Percentiles rank a stretch among this genome's conserved stretches.
These are phyloP conservation scores for Acomys russatus DNA, from an alignment of 2,797 vertebrate genomes.

Conservation along the genomic window DNA sequence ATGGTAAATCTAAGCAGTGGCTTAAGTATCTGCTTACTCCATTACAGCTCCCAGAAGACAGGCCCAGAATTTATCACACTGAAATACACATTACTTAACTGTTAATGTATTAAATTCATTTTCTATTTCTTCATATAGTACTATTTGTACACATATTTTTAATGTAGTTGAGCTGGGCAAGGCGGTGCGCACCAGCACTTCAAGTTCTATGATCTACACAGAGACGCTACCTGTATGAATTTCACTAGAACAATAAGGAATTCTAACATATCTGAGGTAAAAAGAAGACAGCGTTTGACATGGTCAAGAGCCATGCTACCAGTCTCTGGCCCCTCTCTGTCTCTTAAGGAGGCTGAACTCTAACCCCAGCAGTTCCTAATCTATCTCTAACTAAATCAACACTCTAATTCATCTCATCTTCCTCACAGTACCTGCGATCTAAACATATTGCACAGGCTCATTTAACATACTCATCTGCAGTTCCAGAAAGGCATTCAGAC, in stretches of 20 bases:
- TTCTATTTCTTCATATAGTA: constrained; percentile 3
- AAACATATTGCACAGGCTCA: not conserved
- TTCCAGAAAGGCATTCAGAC: not conserved
- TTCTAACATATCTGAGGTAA: not conserved
- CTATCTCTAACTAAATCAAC: not conserved
- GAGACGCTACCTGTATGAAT: not conserved
- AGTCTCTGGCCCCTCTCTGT: not conserved
- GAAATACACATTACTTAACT: constrained; percentile 20
- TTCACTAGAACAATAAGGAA: not conserved
- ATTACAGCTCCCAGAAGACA: not conserved
- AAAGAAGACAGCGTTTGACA: not conserved
- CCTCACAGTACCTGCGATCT: not conserved
- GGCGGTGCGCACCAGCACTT: not conserved
- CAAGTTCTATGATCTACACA: not conserved
- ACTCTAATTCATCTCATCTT: not conserved
- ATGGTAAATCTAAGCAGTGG: not conserved
- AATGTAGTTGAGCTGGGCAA: not conserved
- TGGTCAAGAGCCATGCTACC: not conserved
- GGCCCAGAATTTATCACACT: not conserved
- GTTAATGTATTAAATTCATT: not conserved
- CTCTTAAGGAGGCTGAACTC: not conserved
- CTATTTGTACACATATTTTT: not conserved
- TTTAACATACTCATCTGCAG: not conserved
- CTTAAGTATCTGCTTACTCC: not conserved
- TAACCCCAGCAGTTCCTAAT: not conserved